Conservation (phyloP, 2,113 vertebrate species). For the Chascanopsetta lugubris region DNA sequence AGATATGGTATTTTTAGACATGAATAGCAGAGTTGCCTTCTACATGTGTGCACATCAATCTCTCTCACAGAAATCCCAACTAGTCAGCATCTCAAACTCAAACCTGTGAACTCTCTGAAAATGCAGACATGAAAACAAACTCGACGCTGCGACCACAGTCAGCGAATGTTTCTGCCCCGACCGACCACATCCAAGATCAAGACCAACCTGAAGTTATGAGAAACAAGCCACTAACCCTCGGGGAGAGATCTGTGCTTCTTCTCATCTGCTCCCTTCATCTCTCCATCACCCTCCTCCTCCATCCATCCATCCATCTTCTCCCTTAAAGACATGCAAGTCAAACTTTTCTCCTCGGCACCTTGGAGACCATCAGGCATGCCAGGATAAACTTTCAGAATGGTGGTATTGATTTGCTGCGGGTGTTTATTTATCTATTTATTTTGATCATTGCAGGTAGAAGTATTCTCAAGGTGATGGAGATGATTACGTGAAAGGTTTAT, state of each 20-base stretch:
- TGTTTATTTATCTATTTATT: slow-evolving; percentile 34
- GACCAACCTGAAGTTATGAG: slow-evolving; percentile 10
- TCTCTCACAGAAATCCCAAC: neutral
- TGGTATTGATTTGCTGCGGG: slow-evolving; percentile 56
- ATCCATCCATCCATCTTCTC: neutral
- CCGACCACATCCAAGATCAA: slow-evolving; percentile 41
- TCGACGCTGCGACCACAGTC: slow-evolving; percentile 2
- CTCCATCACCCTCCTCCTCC: slow-evolving; percentile 15
- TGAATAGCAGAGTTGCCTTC: neutral
- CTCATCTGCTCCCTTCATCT: slow-evolving; percentile 36
- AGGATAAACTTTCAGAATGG: slow-evolving; percentile 66
- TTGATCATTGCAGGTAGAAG: slow-evolving; percentile 32
- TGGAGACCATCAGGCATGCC: slow-evolving; percentile 26
- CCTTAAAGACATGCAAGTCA: slow-evolving; percentile 6
- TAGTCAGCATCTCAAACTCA: neutral
- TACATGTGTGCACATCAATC: neutral
- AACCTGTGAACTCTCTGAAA: slow-evolving; percentile 14
- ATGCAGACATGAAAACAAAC: slow-evolving; percentile 24
- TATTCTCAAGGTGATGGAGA: slow-evolving; percentile 57
- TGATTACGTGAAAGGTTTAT: slow-evolving; percentile 48
- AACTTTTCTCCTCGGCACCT: slow-evolving; percentile 35
- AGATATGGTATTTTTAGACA: too few relatives aligned
- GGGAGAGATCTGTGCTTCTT: slow-evolving; percentile 26
- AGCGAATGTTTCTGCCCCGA: slow-evolving; percentile 11
- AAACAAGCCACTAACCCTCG: slow-evolving; percentile 39